A percentile compares a stretch with the other conserved stretches of the same genome.
Conservation (phyloP, 2,113 vertebrate genomes). For the Lasiurus cinereus region DNA sequence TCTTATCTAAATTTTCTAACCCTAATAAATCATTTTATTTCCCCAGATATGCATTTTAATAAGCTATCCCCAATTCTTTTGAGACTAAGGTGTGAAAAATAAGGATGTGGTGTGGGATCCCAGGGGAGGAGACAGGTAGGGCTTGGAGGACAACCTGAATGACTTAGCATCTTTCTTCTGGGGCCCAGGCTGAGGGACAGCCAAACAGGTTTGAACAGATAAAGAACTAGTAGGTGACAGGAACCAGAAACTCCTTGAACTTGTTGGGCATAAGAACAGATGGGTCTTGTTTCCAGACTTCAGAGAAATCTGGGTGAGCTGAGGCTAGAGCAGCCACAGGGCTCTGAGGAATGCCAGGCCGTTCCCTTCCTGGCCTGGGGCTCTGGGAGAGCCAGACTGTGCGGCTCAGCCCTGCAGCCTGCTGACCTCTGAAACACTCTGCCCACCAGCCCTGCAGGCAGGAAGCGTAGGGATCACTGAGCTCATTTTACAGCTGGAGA, state of each 20-base stretch:
- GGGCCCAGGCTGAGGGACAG: neutral
- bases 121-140: neutral
- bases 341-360: neutral
- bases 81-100: slow-evolving; percentile 33
- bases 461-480: neutral
- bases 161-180: neutral
- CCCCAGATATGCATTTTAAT: neutral
- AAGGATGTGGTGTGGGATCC: neutral
- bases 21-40: slow-evolving; percentile 19
- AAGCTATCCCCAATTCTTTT: neutral
- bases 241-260: neutral
- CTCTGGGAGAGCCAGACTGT: neutral
- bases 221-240: neutral
- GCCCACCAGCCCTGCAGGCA: neutral
- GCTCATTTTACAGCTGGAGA: neutral
- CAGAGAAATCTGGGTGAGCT: neutral
- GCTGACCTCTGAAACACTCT: neutral
- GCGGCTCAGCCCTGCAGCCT: neutral
- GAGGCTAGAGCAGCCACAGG: neutral
- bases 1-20: slow-evolving; percentile 1
- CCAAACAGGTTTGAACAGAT: neutral
- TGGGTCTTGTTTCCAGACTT: neutral
- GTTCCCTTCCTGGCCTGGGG: neutral
- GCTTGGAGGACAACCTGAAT: neutral
- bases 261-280: neutral